Conservation (phyloP, 2,113 vertebrate species). For the Ciconia boyciana region DNA sequence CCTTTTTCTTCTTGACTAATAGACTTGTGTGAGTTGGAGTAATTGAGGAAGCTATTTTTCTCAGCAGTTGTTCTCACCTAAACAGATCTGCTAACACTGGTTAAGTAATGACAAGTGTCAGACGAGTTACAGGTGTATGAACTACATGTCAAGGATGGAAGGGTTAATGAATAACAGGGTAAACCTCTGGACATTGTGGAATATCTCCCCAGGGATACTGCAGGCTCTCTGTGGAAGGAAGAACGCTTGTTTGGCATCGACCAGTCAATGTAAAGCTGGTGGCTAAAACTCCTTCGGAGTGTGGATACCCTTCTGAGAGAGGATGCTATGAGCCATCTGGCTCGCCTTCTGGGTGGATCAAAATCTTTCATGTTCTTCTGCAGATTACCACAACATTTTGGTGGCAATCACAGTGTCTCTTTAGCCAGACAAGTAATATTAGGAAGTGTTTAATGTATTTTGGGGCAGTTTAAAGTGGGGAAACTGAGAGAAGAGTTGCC, state of each 20-base stretch:
- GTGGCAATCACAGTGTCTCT: neutral
- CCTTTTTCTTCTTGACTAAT: neutral
- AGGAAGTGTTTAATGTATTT: neutral
- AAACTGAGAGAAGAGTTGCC: neutral
- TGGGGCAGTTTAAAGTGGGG: neutral
- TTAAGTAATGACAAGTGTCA: slow-evolving; percentile 3
- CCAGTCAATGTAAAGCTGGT: neutral
- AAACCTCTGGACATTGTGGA: neutral
- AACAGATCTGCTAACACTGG: neutral
- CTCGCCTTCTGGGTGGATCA: neutral
- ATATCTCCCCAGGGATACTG: neutral
- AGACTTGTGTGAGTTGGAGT: neutral
- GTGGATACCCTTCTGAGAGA: neutral
- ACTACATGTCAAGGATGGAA: neutral
- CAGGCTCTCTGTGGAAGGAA: neutral
- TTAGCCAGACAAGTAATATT: neutral
- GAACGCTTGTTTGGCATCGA: neutral
- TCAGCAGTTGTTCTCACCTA: neutral
- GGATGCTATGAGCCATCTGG: neutral
- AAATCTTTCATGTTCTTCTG: neutral
- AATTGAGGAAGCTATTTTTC: neutral
- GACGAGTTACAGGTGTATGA: slow-evolving; percentile 3
- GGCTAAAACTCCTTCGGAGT: neutral
- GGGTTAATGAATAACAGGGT: slow-evolving; percentile 33
- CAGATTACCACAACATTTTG: neutral